Base-by-base conservation (phyloP, 2,888 invertebrate genomes). In the Caenorhabditis angaria region DNA sequence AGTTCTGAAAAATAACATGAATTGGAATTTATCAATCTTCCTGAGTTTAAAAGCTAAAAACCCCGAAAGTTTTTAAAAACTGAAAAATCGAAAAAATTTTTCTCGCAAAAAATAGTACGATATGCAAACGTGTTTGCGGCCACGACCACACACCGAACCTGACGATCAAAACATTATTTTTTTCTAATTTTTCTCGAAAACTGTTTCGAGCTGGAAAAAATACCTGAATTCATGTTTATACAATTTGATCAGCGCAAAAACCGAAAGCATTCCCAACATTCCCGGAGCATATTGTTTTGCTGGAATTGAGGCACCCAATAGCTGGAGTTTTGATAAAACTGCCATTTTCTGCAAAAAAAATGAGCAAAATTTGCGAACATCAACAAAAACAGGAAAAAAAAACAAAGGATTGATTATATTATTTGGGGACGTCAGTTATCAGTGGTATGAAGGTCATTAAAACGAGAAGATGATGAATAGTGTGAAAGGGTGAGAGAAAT, bases 201-300 rank as follows among this genome's bases (percentile, higher is more conserved):
- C 5, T 32, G 5, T 10, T 8, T 32, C 53, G 22, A 6, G 24
- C 10, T 5, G 22, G 22, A 20, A 4, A 18, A 22, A 50, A 32
- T 4, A 74, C 74, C 66, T 62, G 51, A 74, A 70, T 66, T 74
- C 67, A 61, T 74, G 64, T 28, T 57, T 62, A 57, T 77, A 77
- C 47, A 71, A 61, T 47, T 67, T 74, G 47, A 81, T 58, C 32
- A 81, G 63, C 22, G 73, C 77, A 54, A 79, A 67, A 28, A 79
- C 77, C 18, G 76, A 67, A 29, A 76, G 50, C 56, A 81, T 65
- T 50, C 81, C 81, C 32, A 79, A 60, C 57, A 77, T 56, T 29
- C 79, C 77, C 5, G 81, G 81, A 2, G 77, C 76, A 70, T 79
- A 78, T 63, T 81, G 81, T 32, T 63, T 58, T 5, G 65, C 47